Percentiles rank a stretch among this genome's conserved stretches.
These are phyloP conservation scores for Gymnobelideus leadbeateri DNA, from an alignment of 2,113 vertebrate genomes.

Conservation along the genomic window DNA sequence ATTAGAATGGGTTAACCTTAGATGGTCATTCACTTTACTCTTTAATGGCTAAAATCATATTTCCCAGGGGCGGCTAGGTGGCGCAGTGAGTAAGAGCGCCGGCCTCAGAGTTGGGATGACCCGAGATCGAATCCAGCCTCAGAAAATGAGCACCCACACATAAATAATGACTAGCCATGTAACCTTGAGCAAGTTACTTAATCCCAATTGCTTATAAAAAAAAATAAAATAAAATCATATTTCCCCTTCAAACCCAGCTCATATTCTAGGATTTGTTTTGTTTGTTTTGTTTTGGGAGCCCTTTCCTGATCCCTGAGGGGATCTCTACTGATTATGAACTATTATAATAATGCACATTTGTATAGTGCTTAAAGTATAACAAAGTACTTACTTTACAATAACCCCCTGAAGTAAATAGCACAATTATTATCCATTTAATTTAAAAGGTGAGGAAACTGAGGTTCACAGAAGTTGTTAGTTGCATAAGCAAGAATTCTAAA, in stretches of 20 bases:
- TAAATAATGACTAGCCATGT: too few relatives aligned
- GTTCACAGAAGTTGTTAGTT: not conserved
- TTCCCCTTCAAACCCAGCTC: not conserved
- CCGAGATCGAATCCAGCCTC: too few relatives aligned
- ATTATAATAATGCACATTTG: not conserved
- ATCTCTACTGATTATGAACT: not conserved
- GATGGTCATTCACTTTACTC: conserved; percentile 20
- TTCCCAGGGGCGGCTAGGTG: too few relatives aligned
- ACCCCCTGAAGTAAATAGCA: not conserved
- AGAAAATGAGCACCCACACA: too few relatives aligned
- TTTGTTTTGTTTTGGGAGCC: not conserved
- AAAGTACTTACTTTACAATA: not conserved
- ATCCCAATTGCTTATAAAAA: too few relatives aligned
- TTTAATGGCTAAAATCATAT: not conserved
- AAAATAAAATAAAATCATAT: not conserved
- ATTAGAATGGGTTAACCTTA: not conserved
- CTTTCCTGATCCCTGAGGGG: not conserved
- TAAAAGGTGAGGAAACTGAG: not conserved
- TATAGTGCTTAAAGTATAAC: not conserved
- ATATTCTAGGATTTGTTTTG: not conserved
- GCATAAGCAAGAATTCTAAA: not conserved
- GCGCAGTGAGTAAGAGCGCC: too few relatives aligned
- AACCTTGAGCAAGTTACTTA: too few relatives aligned
- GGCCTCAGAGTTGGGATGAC: too few relatives aligned
- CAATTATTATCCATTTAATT: not conserved